A percentile compares a stretch with the other conserved stretches of the same genome.
Evolutionary conservation across 2,888 invertebrate genomes (phyloP).

Genomic region (Agrotis clavis): DNA sequence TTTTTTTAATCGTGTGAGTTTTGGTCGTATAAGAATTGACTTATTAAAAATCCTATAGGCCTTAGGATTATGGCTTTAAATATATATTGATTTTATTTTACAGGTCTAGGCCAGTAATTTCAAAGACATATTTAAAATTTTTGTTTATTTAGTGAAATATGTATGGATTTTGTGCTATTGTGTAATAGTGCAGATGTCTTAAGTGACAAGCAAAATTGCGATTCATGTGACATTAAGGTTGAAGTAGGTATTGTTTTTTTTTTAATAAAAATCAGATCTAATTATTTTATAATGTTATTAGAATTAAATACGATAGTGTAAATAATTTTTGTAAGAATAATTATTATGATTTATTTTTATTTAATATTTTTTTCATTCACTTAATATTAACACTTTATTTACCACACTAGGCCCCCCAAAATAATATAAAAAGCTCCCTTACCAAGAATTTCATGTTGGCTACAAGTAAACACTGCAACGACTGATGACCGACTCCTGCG

Average conservation of each 20-base stretch:
- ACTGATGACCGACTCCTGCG: conserved; percentile 76
- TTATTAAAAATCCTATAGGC: too few species aligned
- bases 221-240: conserved; percentile 2
- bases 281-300: neutral
- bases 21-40: too few species aligned
- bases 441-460: conserved; percentile 86
- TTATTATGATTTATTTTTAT: neutral
- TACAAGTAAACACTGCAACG: conserved; percentile 70
- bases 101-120: neutral
- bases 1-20: too few species aligned
- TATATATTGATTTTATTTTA: neutral
- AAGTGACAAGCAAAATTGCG: neutral
- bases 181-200: neutral
- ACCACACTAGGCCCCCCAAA: conserved; percentile 21
- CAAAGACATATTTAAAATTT: too few species aligned
- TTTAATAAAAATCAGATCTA: neutral
- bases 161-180: neutral
- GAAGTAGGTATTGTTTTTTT: neutral
- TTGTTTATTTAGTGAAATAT: too few species aligned
- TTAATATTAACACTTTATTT: conserved; percentile 12
- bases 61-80: too few species aligned
- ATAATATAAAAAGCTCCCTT: conserved; percentile 68
- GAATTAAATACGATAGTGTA: neutral
- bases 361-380: conserved; percentile 3
- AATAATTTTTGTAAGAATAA: neutral